These are phyloP conservation scores for Dicerorhinus sumatrensis DNA, from an alignment of 2,113 vertebrate species.

Conservation along the genomic window DNA sequence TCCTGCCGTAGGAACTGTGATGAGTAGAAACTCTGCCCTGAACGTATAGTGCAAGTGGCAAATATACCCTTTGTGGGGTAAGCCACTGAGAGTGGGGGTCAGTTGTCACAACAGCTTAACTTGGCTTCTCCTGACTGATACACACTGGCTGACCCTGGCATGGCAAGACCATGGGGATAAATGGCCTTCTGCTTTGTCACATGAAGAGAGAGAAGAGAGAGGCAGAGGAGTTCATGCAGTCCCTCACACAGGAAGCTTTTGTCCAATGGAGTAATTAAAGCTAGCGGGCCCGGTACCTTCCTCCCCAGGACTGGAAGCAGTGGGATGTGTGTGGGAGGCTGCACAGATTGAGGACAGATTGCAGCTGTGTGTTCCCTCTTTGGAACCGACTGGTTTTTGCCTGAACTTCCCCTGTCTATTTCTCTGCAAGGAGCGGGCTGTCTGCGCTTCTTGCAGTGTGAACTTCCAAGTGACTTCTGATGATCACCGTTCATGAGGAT, in stretches of 20 bases:
- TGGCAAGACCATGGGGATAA: accelerated
- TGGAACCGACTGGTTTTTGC: background rate
- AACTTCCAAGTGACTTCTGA: background rate
- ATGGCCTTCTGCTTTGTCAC: background rate
- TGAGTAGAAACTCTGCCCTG: background rate
- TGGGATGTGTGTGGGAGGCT: background rate
- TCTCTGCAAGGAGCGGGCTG: background rate
- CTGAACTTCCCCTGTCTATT: background rate
- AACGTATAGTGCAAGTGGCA: background rate
- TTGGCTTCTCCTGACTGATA: background rate
- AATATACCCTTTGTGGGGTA: background rate
- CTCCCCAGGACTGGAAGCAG: accelerated
- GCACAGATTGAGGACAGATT: background rate
- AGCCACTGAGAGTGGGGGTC: background rate
- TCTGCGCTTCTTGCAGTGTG: background rate
- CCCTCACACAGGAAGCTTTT: background rate
- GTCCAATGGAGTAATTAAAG: background rate
- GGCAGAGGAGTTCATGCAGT: background rate
- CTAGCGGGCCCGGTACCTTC: background rate
- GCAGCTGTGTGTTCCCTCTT: background rate
- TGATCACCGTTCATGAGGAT: background rate
- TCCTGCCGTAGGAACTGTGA: background rate
- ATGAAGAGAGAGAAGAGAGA: background rate
- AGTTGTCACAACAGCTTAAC: background rate
- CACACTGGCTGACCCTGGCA: accelerated